Conservation (phyloP, 2,888 invertebrate species). For the Tetheella fluctuosa region DNA sequence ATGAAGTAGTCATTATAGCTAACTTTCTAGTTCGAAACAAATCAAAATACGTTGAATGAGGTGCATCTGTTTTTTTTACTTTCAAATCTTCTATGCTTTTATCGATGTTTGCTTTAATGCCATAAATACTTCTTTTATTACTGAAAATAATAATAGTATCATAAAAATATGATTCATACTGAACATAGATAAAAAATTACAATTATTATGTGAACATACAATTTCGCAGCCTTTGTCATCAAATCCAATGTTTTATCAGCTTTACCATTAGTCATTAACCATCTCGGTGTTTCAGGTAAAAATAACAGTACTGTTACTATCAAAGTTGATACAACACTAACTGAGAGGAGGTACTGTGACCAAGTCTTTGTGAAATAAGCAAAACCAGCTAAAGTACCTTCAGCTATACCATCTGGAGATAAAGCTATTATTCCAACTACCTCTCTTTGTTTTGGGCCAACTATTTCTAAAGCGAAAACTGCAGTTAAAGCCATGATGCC, state of each 20-base stretch:
- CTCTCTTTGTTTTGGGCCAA: conserved; percentile 78
- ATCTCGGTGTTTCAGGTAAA: conserved; percentile 64
- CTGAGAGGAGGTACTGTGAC: conserved; percentile 45
- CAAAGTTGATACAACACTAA: conserved; percentile 37
- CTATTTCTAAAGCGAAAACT: conserved; percentile 83
- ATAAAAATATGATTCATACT: neutral
- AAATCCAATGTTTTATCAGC: conserved; percentile 44
- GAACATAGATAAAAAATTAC: too few species aligned
- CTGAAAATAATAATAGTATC: conserved; percentile 39
- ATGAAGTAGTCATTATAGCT: conserved; percentile 41
- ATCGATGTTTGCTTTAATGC: conserved; percentile 48
- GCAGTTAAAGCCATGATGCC: conserved; percentile 86
- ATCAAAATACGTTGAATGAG: conserved; percentile 43
- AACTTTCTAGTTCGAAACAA: conserved; percentile 51
- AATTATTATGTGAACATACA: conserved; percentile 41
- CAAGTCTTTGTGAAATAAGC: conserved; percentile 55
- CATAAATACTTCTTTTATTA: conserved; percentile 44
- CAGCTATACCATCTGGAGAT: conserved; percentile 46
- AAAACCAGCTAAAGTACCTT: conserved; percentile 45
- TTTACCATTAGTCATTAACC: conserved; percentile 57
- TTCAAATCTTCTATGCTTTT: conserved; percentile 43
- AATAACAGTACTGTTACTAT: conserved; percentile 43
- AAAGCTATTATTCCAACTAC: conserved; percentile 41
- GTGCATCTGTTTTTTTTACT: conserved; percentile 32
- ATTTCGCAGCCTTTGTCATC: conserved; percentile 54